These are phyloP conservation scores for Thereva unica DNA, from an alignment of 2,888 invertebrate species.

Conservation along the genomic window DNA sequence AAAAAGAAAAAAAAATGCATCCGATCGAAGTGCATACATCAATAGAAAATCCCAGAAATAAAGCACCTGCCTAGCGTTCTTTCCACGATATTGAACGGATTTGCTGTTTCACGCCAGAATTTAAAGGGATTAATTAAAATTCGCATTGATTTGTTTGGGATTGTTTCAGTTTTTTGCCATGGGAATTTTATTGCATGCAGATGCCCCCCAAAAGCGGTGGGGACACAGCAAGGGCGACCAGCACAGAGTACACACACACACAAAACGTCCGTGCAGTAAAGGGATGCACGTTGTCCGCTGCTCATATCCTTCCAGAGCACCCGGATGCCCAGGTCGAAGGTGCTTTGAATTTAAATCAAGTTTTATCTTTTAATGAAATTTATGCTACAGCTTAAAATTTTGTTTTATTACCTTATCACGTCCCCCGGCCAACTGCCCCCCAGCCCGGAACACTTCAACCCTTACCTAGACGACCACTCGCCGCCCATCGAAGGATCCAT, in stretches of 20 bases:
- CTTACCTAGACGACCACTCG: no score
- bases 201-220: not conserved
- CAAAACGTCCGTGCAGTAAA: no score
- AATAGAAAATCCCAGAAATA: no score
- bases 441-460: not conserved
- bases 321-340: not conserved
- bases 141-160: conserved; percentile 20
- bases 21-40: no score
- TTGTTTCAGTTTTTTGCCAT: conserved; percentile 7
- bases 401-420: conserved; percentile 21
- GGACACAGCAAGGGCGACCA: not conserved
- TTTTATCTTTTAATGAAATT: conserved; percentile 31
- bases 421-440: conserved; percentile 2
- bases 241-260: not conserved
- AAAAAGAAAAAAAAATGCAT: no score
- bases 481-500: no score
- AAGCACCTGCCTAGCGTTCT: no score
- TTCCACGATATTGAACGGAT: not conserved
- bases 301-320: no score
- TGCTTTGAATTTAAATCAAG: conserved; percentile 29
- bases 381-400: conserved; percentile 26
- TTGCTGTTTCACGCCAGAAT: conserved; percentile 13
- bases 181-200: not conserved
- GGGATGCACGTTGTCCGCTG: no score
- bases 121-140: conserved; percentile 26